Conservation (phyloP, 2,888 invertebrate species). For the Ferdinandea cuprea region DNA sequence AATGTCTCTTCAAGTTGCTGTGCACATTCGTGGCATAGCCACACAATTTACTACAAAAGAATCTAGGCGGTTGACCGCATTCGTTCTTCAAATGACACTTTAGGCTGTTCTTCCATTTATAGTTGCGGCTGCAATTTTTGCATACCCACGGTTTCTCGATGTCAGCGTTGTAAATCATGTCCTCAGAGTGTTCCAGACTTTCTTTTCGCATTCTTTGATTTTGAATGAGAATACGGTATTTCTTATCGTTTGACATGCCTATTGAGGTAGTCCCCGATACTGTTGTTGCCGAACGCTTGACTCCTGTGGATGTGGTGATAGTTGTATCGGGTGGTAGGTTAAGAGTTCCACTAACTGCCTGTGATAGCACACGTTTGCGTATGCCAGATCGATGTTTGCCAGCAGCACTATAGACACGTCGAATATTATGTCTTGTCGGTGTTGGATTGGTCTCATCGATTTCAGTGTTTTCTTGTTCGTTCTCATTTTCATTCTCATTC, state of each 20-base stretch:
- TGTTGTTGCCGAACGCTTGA: slow-evolving; percentile 65
- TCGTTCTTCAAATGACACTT: slow-evolving; percentile 88
- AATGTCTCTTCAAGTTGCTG: slow-evolving; percentile 83
- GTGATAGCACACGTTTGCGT: slow-evolving; percentile 41
- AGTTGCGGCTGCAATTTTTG: slow-evolving; percentile 88
- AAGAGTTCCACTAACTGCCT: slow-evolving; percentile 26
- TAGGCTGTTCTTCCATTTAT: slow-evolving; percentile 89
- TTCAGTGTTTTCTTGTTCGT: slow-evolving; percentile 3
- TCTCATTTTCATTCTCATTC: slow-evolving; percentile 73
- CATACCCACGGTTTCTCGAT: slow-evolving; percentile 85
- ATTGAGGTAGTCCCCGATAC: slow-evolving; percentile 76
- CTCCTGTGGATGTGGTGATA: slow-evolving; percentile 67
- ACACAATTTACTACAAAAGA: slow-evolving; percentile 83
- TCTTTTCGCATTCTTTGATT: slow-evolving; percentile 83
- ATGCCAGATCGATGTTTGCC: slow-evolving; percentile 47
- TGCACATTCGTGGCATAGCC: slow-evolving; percentile 83
- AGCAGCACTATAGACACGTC: slow-evolving; percentile 53
- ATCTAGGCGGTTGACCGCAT: slow-evolving; percentile 85
- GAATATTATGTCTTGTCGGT: slow-evolving; percentile 48
- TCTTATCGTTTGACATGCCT: slow-evolving; percentile 81
- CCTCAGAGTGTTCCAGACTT: slow-evolving; percentile 82
- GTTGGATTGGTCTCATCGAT: slow-evolving; percentile 28
- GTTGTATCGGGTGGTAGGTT: slow-evolving; percentile 63
- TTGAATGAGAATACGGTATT: slow-evolving; percentile 82
- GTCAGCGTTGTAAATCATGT: slow-evolving; percentile 83